Percentiles rank a stretch among this genome's conserved stretches.
phyloP scores from a whole-genome alignment of 2,113 vertebrate genomes.

The Hypomesus transpacificus region DNA sequence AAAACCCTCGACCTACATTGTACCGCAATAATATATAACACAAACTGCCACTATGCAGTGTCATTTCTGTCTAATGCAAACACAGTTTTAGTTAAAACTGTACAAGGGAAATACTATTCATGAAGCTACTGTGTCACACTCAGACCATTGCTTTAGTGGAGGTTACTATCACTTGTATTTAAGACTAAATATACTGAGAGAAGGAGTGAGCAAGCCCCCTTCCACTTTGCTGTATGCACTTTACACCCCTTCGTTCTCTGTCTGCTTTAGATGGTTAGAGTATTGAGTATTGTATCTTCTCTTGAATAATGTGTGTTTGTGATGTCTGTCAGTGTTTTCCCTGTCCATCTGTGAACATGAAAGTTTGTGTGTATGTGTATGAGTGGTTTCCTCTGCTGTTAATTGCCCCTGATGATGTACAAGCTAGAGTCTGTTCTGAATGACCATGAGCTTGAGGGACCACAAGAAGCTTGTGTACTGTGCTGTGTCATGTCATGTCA shows the following conservation, averaged over 20 bases:
- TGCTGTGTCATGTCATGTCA: conserved; percentile 65
- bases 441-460: conserved; percentile 64
- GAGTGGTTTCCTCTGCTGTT: background rate
- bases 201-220: conserved; percentile 34
- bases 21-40: conserved; percentile 92
- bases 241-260: conserved; percentile 60
- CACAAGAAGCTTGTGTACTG: conserved; percentile 76
- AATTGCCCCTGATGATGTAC: too few species aligned
- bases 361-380: conserved; percentile 38
- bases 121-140: conserved; percentile 37
- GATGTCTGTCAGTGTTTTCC: conserved; percentile 13
- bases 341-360: conserved; percentile 12
- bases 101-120: conserved; percentile 40
- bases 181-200: conserved; percentile 20
- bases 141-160: conserved; percentile 53
- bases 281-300: conserved; percentile 44
- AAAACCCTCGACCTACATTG: conserved; percentile 48
- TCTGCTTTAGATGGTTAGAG: conserved; percentile 55
- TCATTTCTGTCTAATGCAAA: conserved; percentile 52
- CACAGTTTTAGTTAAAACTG: conserved; percentile 49
- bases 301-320: conserved; percentile 42
- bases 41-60: conserved; percentile 93
- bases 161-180: conserved; percentile 38
- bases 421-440: conserved; percentile 50
- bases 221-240: conserved; percentile 71